These are phyloP conservation scores for Mustelus asterias DNA, from an alignment of 2,113 vertebrate genomes.

Conservation along the genomic window DNA sequence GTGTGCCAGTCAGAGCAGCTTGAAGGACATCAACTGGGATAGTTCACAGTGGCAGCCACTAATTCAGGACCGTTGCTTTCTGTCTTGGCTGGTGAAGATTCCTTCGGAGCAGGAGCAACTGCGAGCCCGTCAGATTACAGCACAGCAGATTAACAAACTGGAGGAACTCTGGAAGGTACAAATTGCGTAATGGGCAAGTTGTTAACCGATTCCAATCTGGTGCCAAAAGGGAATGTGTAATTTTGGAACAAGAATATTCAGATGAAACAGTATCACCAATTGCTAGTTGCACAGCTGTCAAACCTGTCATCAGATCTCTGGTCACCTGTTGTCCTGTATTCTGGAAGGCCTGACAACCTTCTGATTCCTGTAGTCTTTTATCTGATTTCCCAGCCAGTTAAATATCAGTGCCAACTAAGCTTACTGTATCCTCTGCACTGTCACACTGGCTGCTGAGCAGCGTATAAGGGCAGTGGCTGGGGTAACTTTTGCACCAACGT, in stretches of 20 bases:
- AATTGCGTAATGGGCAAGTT: background rate
- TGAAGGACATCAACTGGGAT: conserved; percentile 99
- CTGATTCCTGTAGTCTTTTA: background rate
- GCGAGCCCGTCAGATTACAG: conserved; percentile 88
- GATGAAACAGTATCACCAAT: background rate
- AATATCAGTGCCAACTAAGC: background rate
- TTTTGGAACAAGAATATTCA: background rate
- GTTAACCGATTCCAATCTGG: background rate
- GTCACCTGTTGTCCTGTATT: background rate
- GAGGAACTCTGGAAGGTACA: conserved; percentile 96
- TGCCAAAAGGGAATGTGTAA: background rate
- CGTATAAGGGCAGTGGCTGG: background rate
- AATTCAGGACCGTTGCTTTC: conserved; percentile 95
- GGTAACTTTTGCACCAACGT: background rate
- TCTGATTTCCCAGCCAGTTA: background rate
- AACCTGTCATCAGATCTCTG: background rate
- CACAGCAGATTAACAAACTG: conserved; percentile 96
- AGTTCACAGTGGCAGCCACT: conserved; percentile 97
- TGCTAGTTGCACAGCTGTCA: background rate
- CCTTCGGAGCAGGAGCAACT: conserved; percentile 96
- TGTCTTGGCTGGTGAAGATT: conserved; percentile 97
- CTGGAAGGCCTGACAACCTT: background rate
- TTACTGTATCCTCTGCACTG: background rate
- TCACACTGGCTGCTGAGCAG: background rate
- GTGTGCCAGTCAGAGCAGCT: conserved; percentile 95